Conservation (phyloP, 2,797 vertebrate genomes). For the Oophaga sylvatica region DNA sequence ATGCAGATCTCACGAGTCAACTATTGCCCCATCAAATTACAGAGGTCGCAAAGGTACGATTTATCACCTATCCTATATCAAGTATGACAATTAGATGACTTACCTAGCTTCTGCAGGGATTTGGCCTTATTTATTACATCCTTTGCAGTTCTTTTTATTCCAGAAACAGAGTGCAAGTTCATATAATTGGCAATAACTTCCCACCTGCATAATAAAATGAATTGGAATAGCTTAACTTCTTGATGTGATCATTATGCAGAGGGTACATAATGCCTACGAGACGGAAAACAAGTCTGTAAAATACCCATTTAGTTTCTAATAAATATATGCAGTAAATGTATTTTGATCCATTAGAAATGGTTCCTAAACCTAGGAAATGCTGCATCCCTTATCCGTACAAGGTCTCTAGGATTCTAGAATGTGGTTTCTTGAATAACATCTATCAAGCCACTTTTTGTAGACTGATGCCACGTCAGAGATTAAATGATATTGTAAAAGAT, state of each 20-base stretch:
- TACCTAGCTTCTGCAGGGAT: constrained; percentile 94
- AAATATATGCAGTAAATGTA: neutral
- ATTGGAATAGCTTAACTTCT: neutral
- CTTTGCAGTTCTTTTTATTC: constrained; percentile 91
- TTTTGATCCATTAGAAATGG: neutral
- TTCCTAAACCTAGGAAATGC: neutral
- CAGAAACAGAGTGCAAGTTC: constrained; percentile 92
- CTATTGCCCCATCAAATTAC: too few species aligned
- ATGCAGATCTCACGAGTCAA: too few species aligned
- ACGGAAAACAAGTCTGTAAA: neutral
- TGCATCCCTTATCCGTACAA: neutral
- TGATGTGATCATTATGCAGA: neutral
- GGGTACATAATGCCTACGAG: too few species aligned
- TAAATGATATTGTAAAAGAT: too few species aligned
- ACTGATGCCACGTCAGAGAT: too few species aligned
- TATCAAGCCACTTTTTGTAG: neutral
- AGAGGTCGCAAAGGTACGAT: too few species aligned
- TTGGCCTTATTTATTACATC: constrained; percentile 98
- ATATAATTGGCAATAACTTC: constrained; percentile 99
- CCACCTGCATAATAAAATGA: constrained; percentile 80
- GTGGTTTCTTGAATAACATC: neutral
- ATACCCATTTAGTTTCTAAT: neutral
- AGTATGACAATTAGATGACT: constrained; percentile 4
- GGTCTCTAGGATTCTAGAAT: neutral
- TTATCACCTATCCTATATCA: neutral